Percentiles rank a stretch among this genome's conserved stretches.
These are phyloP conservation scores for Tokudaia tokunoshimensis DNA, from an alignment of 2,797 vertebrate genomes.

Conservation along the genomic window DNA sequence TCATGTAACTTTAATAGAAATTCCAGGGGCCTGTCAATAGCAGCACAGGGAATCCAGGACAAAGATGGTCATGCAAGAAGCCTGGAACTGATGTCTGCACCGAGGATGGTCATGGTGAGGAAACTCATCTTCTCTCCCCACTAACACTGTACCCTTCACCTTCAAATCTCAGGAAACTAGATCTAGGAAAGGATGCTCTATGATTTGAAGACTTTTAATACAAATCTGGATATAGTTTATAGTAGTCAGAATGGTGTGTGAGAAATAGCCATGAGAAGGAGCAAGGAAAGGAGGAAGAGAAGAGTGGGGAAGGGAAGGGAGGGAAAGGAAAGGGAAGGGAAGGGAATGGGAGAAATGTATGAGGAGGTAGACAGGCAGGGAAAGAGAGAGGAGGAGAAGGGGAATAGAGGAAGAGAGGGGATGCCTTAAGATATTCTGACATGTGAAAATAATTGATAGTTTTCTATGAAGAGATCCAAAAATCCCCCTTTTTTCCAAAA, in stretches of 20 bases:
- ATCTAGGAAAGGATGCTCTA: neutral
- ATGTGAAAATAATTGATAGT: neutral
- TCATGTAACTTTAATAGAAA: neutral
- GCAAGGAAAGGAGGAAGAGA: no score
- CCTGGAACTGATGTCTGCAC: neutral
- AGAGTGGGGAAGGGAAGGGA: accelerated
- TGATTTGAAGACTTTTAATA: neutral
- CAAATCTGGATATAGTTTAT: neutral
- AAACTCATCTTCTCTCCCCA: neutral
- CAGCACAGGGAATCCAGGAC: neutral
- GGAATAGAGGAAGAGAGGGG: neutral
- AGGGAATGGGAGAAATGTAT: no score
- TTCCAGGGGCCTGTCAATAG: neutral
- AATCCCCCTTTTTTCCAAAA: neutral
- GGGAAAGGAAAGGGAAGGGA: no score
- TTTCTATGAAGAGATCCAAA: neutral
- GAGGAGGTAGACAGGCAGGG: no score
- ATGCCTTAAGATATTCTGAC: neutral
- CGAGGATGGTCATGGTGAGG: accelerated
- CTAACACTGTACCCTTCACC: neutral
- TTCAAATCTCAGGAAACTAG: neutral
- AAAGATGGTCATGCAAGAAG: neutral
- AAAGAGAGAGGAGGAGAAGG: no score
- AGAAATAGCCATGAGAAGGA: neutral
- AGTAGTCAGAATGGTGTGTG: neutral